phyloP scores from a whole-genome alignment of 2,888 invertebrate species.

The Aspidiotus rigidus region DNA sequence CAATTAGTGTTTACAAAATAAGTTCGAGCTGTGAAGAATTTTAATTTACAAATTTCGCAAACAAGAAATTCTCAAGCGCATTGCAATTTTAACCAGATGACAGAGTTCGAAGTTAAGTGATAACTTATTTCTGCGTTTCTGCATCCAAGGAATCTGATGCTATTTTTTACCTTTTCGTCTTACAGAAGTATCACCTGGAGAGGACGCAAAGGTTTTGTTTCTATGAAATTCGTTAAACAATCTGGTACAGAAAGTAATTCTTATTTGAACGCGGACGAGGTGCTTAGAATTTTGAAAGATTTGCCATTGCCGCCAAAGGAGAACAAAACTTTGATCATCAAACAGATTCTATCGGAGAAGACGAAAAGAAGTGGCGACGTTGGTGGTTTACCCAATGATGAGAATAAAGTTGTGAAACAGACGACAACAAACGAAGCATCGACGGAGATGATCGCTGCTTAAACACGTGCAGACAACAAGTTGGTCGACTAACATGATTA shows the following conservation, averaged over 20 bases:
- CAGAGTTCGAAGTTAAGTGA: too few species aligned
- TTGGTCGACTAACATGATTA: too few species aligned
- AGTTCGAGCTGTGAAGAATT: too few species aligned
- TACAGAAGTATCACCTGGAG: conserved; percentile 60
- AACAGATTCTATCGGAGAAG: conserved; percentile 15
- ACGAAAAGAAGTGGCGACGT: background rate
- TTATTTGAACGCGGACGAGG: conserved; percentile 35
- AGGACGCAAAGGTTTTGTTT: conserved; percentile 53
- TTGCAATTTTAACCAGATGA: background rate
- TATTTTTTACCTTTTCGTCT: background rate
- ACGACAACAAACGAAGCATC: too few species aligned
- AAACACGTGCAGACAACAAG: background rate
- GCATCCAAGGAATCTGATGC: too few species aligned
- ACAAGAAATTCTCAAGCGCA: background rate
- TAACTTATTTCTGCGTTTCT: background rate
- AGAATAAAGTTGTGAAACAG: too few species aligned
- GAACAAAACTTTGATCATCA: conserved; percentile 18
- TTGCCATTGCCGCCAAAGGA: conserved; percentile 22
- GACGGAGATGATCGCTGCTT: background rate
- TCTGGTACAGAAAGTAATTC: conserved; percentile 42
- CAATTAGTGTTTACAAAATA: background rate
- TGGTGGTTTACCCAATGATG: background rate
- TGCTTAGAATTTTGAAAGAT: conserved; percentile 21
- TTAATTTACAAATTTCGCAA: too few species aligned
- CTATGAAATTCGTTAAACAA: conserved; percentile 64